Evolutionary conservation across 1,140 invertebrate genomes (phyloP).

Genomic region (Caenorhabditis latens): DNA sequence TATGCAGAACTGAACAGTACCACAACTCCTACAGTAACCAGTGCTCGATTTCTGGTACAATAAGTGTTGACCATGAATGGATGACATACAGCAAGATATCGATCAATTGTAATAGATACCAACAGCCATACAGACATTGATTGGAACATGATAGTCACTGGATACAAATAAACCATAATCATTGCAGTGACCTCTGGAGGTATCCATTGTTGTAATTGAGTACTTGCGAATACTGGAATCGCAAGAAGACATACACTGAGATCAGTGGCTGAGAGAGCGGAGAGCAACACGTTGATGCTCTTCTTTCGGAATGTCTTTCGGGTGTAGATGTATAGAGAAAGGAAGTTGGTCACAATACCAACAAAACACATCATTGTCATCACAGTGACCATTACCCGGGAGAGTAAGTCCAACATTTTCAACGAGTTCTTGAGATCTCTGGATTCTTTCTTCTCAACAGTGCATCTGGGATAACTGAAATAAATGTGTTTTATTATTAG

Average conservation of each 20-base stretch:
- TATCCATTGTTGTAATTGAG: constrained; percentile 69
- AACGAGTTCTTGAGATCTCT: not conserved
- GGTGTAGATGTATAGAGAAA: constrained; percentile 73
- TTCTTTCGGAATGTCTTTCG: constrained; percentile 70
- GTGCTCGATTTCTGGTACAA: constrained; percentile 73
- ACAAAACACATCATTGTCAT: constrained; percentile 73
- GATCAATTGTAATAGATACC: constrained; percentile 93
- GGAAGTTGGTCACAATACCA: constrained; percentile 70
- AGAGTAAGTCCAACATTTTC: constrained; percentile 60
- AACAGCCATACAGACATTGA: constrained; percentile 79
- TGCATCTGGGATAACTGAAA: not conserved
- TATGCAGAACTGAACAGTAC: constrained; percentile 74
- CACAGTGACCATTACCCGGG: constrained; percentile 69
- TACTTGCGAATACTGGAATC: constrained; percentile 74
- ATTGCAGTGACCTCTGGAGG: constrained; percentile 67
- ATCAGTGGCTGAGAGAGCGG: constrained; percentile 63
- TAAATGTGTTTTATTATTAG: not conserved
- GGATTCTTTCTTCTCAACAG: not conserved
- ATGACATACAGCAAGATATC: constrained; percentile 84
- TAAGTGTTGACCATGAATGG: constrained; percentile 74
- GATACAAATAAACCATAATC: constrained; percentile 74
- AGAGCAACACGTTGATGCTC: constrained; percentile 71
- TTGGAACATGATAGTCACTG: constrained; percentile 75
- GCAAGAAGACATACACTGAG: constrained; percentile 72
- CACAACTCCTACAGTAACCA: constrained; percentile 71